Evolutionary conservation across 2,888 invertebrate species (phyloP), one percentile per base, ranked within the genome.

Genomic region (Synergus itoensis): DNA sequence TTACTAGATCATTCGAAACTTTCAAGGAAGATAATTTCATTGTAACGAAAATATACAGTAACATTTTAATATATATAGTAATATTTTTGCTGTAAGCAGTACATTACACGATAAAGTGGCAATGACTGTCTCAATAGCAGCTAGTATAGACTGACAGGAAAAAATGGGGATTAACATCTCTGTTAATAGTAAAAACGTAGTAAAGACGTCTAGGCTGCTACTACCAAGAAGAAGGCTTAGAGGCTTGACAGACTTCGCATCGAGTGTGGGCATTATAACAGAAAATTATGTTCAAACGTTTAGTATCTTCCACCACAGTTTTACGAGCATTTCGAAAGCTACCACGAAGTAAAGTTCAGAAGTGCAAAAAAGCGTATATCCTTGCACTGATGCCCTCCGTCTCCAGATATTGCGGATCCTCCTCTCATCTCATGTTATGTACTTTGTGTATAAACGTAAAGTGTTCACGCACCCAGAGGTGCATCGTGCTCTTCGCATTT

Each of bases 361-460:
- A 28, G 43, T 48, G 21, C 14, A 67, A 85, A 85, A 85, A 85
- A 80, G 82, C 84, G 83, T 83, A 85, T 84, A 85, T 84, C 83
- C 82, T 80, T 78, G 79, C n/a, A 57, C 18, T 4, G 62, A 62
- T 21, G 62, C 76, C 73, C 80, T 81, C 81, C 80, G n/a, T 73
- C 80, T 81, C 80, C 82, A 76, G 80, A 80, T 62, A 82, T 78
- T 73, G 79, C 81, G 80, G 65, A 60, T 64, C 57, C 36, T 21
- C 18, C 18, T 60, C 57, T 76, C 36, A 28, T 48, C 16, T 9
- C 67, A 43, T 43, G 67, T 67, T 53, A n/a, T n/a, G 53, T 53
- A 53, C 53, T 53, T 36, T 53, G 9, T n/a, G n/a, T 18, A 9
- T n/a, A 53, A 53, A 53, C 21, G 21, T 48, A 69, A 69, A 28